These are phyloP conservation scores for Solenopsis invicta DNA, from an alignment of 1,140 invertebrate genomes.

Conservation along the genomic window DNA sequence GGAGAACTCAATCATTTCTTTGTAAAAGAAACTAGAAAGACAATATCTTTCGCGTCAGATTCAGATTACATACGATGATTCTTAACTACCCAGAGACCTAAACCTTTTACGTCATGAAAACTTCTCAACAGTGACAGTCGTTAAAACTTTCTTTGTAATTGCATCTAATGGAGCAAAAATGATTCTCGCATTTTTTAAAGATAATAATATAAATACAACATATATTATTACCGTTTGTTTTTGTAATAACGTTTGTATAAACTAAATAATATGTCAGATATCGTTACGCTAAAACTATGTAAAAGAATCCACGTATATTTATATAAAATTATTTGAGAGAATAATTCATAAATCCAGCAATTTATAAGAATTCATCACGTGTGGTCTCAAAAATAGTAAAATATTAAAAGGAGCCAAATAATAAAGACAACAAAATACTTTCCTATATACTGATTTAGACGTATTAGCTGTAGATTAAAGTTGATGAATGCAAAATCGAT, in stretches of 20 bases:
- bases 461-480: neutral
- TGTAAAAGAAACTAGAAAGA: neutral
- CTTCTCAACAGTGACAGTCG: neutral
- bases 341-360: neutral
- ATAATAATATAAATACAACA: neutral
- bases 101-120: neutral
- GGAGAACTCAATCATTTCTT: neutral
- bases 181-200: neutral
- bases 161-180: neutral
- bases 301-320: neutral
- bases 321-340: neutral
- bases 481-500: conserved; percentile 29
- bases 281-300: too few relatives aligned
- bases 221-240: neutral
- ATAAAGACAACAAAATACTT: neutral
- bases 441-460: neutral
- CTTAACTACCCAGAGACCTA: neutral
- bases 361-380: neutral
- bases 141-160: neutral
- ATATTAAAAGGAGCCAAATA: neutral
- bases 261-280: too few relatives aligned
- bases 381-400: neutral
- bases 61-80: neutral
- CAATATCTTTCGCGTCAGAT: neutral
- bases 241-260: neutral